Conservation (phyloP, 37 sponge, comb jelly and placozoan species). For the Ianthella basta region DNA sequence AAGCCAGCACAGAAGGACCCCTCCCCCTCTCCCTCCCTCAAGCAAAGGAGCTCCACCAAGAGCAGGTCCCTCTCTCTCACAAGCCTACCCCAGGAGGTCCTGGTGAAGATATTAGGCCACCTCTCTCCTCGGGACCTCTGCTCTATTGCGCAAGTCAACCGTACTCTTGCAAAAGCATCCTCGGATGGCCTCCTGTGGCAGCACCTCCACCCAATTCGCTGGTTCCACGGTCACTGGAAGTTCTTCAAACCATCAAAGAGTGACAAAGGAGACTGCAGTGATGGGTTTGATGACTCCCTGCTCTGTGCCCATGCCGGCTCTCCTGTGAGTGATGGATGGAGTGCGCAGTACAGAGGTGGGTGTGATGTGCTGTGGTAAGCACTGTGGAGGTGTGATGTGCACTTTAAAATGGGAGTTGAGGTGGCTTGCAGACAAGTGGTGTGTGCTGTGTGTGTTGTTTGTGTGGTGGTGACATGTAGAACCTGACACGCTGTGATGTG, state of each 20-base stretch:
- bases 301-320: neutral
- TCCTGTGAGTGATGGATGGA: neutral
- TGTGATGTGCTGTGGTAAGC: neutral
- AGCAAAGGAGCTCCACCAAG: constrained; percentile 56
- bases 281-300: constrained; percentile 5
- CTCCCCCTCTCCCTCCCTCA: constrained; percentile 55
- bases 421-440: too few species aligned
- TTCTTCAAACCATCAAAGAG: constrained; percentile 34
- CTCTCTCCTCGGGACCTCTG: constrained; percentile 73
- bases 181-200: constrained; percentile 65
- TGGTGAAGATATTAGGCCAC: constrained; percentile 50
- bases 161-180: constrained; percentile 31
- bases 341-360: neutral
- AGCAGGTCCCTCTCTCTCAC: constrained; percentile 40
- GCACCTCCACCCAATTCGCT: constrained; percentile 76
- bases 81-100: constrained; percentile 69
- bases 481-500: too few species aligned
- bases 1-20: constrained; percentile 1
- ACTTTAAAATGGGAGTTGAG: too few species aligned
- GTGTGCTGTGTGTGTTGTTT: too few species aligned
- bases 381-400: neutral
- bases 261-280: neutral
- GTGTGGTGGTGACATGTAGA: too few species aligned
- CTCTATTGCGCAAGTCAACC: constrained; percentile 36
- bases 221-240: constrained; percentile 52